phyloP scores from a whole-genome alignment of 2,888 invertebrate species.

The Eulithis testata region DNA sequence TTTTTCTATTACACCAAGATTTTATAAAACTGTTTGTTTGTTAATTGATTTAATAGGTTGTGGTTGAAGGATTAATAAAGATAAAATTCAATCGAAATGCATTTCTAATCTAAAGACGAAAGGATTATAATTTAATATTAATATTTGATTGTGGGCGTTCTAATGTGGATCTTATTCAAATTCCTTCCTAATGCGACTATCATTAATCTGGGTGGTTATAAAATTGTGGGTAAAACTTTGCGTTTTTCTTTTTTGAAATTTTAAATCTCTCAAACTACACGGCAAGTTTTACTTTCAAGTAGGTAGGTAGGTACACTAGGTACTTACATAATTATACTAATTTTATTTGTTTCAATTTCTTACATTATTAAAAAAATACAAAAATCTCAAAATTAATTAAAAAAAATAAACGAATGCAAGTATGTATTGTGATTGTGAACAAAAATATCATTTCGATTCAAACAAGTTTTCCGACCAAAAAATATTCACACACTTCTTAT shows the following conservation, averaged over 20 bases:
- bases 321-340: too few species aligned
- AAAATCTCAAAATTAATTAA: too few species aligned
- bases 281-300: background rate
- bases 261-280: background rate
- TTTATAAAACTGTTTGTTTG: conserved; percentile 10
- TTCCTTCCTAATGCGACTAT: conserved; percentile 35
- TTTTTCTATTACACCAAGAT: conserved; percentile 2
- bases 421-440: too few species aligned
- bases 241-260: too few species aligned
- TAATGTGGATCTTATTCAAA: conserved; percentile 50
- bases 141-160: conserved; percentile 43
- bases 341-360: too few species aligned
- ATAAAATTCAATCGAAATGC: conserved; percentile 36
- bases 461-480: too few species aligned
- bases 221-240: conserved; percentile 18
- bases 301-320: too few species aligned
- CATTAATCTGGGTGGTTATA: conserved; percentile 32
- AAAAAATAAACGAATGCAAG: too few species aligned
- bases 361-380: too few species aligned
- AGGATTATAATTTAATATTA: conserved; percentile 54
- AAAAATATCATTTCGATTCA: too few species aligned
- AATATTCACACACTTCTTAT: too few species aligned
- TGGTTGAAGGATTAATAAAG: conserved; percentile 27
- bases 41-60: conserved; percentile 19
- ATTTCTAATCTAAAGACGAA: conserved; percentile 59